Evolutionary conservation across 2,888 invertebrate species (phyloP).

Genomic region (Cerastoderma edule): DNA sequence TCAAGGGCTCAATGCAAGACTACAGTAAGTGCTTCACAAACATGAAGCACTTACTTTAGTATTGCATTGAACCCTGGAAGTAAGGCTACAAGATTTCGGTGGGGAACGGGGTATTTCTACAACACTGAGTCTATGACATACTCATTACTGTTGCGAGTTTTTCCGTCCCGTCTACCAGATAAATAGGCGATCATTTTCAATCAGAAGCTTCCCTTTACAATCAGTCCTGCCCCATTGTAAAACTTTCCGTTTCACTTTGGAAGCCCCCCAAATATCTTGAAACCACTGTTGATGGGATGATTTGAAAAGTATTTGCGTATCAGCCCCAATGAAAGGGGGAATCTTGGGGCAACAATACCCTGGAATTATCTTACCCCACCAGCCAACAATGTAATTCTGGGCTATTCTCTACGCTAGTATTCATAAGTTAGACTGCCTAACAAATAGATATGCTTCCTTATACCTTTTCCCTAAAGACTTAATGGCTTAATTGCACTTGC

Average conservation of each 20-base stretch:
- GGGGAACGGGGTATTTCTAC: not conserved
- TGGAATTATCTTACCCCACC: constrained; percentile 1
- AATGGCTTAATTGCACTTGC: too few relatives aligned
- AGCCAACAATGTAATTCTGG: constrained; percentile 22
- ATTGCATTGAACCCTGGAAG: too few relatives aligned
- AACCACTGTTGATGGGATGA: not conserved
- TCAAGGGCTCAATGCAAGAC: too few relatives aligned
- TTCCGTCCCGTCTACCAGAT: constrained; percentile 9
- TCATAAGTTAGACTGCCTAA: too few relatives aligned
- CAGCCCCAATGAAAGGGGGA: not conserved
- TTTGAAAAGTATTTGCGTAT: constrained; percentile 1
- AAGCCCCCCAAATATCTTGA: constrained; percentile 16
- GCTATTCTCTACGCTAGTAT: too few relatives aligned
- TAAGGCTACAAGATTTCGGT: too few relatives aligned
- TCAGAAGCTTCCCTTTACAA: constrained; percentile 20
- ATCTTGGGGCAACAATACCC: constrained; percentile 1
- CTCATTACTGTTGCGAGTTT: constrained; percentile 10
- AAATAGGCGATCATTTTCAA: constrained; percentile 23
- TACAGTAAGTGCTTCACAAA: too few relatives aligned
- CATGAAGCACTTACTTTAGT: too few relatives aligned
- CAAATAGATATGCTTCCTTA: too few relatives aligned
- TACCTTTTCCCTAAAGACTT: too few relatives aligned
- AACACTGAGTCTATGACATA: constrained; percentile 19
- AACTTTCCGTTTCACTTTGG: constrained; percentile 16
- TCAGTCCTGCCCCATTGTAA: constrained; percentile 16